Base-by-base conservation (phyloP, 2,888 invertebrate genomes). In the Euzetes globulus region DNA sequence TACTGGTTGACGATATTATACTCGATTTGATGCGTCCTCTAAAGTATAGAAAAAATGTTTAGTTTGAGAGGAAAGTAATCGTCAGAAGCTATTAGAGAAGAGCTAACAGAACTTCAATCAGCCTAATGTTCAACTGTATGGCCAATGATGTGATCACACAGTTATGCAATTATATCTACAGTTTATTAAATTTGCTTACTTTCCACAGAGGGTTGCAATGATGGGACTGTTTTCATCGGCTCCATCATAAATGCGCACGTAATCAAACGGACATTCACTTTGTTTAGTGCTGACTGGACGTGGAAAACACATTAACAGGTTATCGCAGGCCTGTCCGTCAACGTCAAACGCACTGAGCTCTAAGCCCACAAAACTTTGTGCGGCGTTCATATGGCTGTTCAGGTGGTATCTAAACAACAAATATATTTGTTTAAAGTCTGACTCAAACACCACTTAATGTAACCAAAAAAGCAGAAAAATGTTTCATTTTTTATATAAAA, bases 241-340 rank as follows among this genome's bases (percentile, higher is more conserved):
- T 0, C 94, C 94, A 80, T 94, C 94, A 85, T 93, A 93, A 76
- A 94, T 90, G 79, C 88, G 88, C 78, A 94, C 89, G 85, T 91
- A 93, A 83, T 94, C 94, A 83, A 89, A 92, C 0, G 93, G 93
- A 81, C 94, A 94, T 81, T 92, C 78, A 87, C 88, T 92, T 73
- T 92, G 27, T n/a, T 72, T 73, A 13, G 72, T 91, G 15, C 91
- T 91, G 77, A 93, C 92, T 13, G 92, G 92, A 78, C 93, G 86
- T 89, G 94, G 93, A 29, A 94, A 94, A 81, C 94, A 94, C 0
- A 93, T 92, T 91, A 94, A 93, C 79, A 94, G 91, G 83, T 94
- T 94, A 84, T 94, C 94, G 82, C 94, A 94, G 74, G 94, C 87
- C 81, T 94, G 93, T 0, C 94, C 94, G 80, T 94, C 94, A 79